phyloP scores from a whole-genome alignment of 2,888 invertebrate genomes.

The Boloria selene region DNA sequence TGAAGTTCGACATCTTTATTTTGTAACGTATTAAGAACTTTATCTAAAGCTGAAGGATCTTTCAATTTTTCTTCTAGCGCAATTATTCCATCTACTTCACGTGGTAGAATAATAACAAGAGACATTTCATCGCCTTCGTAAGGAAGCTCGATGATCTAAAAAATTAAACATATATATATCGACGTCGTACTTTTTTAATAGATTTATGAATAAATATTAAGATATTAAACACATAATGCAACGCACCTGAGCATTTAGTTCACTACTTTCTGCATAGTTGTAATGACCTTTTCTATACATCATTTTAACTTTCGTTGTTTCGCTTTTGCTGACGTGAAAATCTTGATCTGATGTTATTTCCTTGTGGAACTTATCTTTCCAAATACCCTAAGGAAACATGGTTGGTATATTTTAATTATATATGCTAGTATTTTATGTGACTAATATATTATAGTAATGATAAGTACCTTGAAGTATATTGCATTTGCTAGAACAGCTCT shows the following conservation, averaged over 20 bases:
- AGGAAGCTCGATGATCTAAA: slow-evolving; percentile 86
- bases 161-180: slow-evolving; percentile 23
- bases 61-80: slow-evolving; percentile 83
- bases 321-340: slow-evolving; percentile 83
- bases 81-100: slow-evolving; percentile 84
- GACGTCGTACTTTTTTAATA: neutral
- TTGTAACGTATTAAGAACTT: slow-evolving; percentile 66
- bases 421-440: neutral
- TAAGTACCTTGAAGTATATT: slow-evolving; percentile 89
- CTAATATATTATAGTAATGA: neutral
- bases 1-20: slow-evolving; percentile 82
- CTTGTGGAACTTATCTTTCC: slow-evolving; percentile 85
- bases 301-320: slow-evolving; percentile 84
- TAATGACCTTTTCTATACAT: slow-evolving; percentile 83
- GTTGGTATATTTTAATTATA: neutral
- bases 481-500: slow-evolving; percentile 90
- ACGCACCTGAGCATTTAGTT: slow-evolving; percentile 63
- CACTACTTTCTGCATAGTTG: slow-evolving; percentile 57
- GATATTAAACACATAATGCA: neutral
- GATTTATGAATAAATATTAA: neutral
- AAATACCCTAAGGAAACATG: slow-evolving; percentile 76
- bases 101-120: slow-evolving; percentile 89
- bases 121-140: slow-evolving; percentile 86
- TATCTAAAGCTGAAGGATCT: slow-evolving; percentile 59
- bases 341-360: slow-evolving; percentile 77